Percentiles rank a stretch among this genome's conserved stretches.
Evolutionary conservation across 2,888 invertebrate species (phyloP).

Genomic region (Papilio elwesi): DNA sequence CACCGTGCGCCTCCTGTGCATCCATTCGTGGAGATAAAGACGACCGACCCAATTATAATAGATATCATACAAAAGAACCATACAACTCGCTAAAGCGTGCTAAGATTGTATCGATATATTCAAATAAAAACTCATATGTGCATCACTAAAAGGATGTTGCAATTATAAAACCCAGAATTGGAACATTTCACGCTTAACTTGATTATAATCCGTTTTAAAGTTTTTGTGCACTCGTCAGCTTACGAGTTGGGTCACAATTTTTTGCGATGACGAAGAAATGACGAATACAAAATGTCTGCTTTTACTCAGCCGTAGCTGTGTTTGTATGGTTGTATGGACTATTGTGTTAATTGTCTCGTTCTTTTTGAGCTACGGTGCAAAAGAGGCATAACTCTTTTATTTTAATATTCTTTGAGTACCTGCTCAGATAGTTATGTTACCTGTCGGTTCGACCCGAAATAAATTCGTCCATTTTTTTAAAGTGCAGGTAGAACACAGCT

Average conservation of each 20-base stretch:
- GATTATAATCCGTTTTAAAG: slow-evolving; percentile 52
- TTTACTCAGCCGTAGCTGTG: neutral
- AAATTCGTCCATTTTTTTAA: neutral
- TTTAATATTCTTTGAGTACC: slow-evolving; percentile 9
- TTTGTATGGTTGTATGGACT: neutral
- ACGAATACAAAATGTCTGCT: slow-evolving; percentile 2
- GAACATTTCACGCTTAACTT: slow-evolving; percentile 61
- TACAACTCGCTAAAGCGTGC: slow-evolving; percentile 2
- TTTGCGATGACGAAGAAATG: slow-evolving; percentile 47
- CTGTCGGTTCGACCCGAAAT: neutral
- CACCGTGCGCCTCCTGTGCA: slow-evolving; percentile 63
- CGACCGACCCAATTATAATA: slow-evolving; percentile 56
- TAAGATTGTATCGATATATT: slow-evolving; percentile 48
- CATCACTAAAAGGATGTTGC: slow-evolving; percentile 34
- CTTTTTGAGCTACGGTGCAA: neutral
- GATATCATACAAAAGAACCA: slow-evolving; percentile 55
- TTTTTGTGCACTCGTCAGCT: slow-evolving; percentile 58
- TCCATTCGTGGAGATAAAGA: slow-evolving; percentile 50
- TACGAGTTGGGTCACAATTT: slow-evolving; percentile 52
- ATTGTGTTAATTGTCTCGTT: neutral
- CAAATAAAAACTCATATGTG: slow-evolving; percentile 29
- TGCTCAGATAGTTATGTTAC: neutral
- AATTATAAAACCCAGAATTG: slow-evolving; percentile 41
- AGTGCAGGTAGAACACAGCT: neutral
- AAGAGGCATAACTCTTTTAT: neutral